phyloP scores from a whole-genome alignment of 2,797 vertebrate species.

The Cossypha dichroa region DNA sequence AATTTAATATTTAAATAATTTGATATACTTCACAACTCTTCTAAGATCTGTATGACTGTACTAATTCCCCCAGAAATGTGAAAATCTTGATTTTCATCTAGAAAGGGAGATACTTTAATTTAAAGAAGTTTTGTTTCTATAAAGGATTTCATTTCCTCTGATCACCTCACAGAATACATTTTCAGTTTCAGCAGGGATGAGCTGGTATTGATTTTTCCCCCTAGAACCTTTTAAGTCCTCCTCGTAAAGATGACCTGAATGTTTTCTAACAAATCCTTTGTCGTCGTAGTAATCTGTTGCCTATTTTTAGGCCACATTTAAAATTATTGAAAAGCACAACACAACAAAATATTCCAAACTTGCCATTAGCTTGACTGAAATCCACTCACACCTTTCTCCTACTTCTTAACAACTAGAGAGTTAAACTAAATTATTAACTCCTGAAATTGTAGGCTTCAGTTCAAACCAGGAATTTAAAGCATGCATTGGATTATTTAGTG shows the following conservation, averaged over 20 bases:
- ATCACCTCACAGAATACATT: background rate
- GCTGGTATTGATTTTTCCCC: background rate
- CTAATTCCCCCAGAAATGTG: background rate
- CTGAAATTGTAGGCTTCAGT: conserved; percentile 83
- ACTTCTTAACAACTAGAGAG: background rate
- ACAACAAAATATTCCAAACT: background rate
- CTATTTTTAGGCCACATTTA: background rate
- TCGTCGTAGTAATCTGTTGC: background rate
- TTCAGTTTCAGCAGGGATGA: conserved; percentile 18
- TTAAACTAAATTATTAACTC: conserved; percentile 59
- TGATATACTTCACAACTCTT: background rate
- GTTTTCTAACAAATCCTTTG: background rate
- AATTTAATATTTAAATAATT: background rate
- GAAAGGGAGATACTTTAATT: background rate
- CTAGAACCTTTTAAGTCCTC: background rate
- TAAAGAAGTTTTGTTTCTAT: background rate
- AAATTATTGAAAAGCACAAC: background rate
- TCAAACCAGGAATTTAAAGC: conserved; percentile 87
- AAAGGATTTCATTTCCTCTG: background rate
- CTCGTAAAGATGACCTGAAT: background rate
- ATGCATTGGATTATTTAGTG: conserved; percentile 75
- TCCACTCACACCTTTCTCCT: background rate
- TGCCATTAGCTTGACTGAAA: conserved; percentile 16
- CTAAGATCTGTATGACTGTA: background rate
- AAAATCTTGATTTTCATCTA: background rate